Evolutionary conservation across 2,113 vertebrate species (phyloP), one percentile per base, ranked within the genome.

Genomic region (Esox niger): DNA sequence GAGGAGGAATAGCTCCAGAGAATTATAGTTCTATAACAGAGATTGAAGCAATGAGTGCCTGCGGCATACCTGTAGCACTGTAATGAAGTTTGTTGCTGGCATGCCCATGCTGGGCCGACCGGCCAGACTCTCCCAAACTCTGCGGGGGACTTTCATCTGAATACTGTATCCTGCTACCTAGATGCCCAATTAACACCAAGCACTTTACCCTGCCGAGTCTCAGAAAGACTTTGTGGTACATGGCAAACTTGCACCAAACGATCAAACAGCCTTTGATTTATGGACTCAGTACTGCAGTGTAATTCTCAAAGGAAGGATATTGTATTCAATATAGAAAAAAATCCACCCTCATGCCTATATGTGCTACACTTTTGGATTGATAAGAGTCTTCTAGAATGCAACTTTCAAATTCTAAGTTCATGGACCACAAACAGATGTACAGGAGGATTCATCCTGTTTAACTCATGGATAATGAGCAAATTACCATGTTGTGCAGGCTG

Each of bases 1-100:
- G 7, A 6, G 20, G 26, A 43, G 33, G 10, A 43, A 25, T 21
- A 10, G 54, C 32, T 33, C 20, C 32, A 13, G 62, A 2, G 38
- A 26, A 23, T 23, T 26, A 8, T 6, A 13, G 13, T 20, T 23
- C 9, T 17, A n/a, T 30, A 35, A 43, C n/a, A 33, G 66, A 30
- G 55, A 68, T n/a, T 26, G 66, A 68, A 25, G 55, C 33, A 60
- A 23, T 26, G 20, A 32, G 30, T 11, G 55, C 55, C 56, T 29
- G n/a, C 33, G 43, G 66, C 66, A 13, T 46, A 56, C 66, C 66
- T 25, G 23, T 38, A 68, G 66, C 56, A 58, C 66, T 30, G 17
- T 30, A 56, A 68, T 46, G 66, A 68, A 68, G 66, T 27, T 38
- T 25, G 13, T 26, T 46, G 32, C 26, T 56, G 21, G 5, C 13